These are phyloP conservation scores for Lithobates pipiens DNA, from an alignment of 2,797 vertebrate genomes.

Conservation along the genomic window DNA sequence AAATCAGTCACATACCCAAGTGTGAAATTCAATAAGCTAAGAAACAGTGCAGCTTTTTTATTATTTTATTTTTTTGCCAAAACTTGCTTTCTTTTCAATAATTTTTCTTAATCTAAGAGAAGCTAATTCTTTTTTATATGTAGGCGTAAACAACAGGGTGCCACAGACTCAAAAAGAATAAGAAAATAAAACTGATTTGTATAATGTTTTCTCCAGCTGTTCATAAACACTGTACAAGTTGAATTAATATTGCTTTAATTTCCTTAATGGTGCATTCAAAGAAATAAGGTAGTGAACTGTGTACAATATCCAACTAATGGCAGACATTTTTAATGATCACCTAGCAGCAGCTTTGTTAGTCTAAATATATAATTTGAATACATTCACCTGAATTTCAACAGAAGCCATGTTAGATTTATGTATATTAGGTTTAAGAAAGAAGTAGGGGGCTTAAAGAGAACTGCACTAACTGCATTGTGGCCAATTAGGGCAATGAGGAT, in stretches of 20 bases:
- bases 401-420: background rate
- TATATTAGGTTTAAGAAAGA: background rate
- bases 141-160: constrained; percentile 41
- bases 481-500: background rate
- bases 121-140: constrained; percentile 47
- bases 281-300: constrained; percentile 14
- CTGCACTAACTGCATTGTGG: background rate
- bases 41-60: background rate
- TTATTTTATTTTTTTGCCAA: background rate
- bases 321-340: constrained; percentile 40
- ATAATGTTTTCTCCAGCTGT: constrained; percentile 55
- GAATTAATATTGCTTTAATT: constrained; percentile 47
- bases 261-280: constrained; percentile 39
- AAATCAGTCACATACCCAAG: constrained; percentile 23
- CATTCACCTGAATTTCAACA: background rate
- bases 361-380: constrained; percentile 11
- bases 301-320: constrained; percentile 26
- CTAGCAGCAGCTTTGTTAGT: constrained; percentile 33
- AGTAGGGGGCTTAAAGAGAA: background rate
- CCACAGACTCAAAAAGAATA: constrained; percentile 31
- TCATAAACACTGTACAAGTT: constrained; percentile 50
- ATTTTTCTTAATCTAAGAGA: constrained; percentile 42
- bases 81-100: constrained; percentile 34
- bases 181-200: constrained; percentile 49
- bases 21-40: constrained; percentile 22